phyloP scores from a whole-genome alignment of 2,888 invertebrate species.

The Perizoma affinitatum region DNA sequence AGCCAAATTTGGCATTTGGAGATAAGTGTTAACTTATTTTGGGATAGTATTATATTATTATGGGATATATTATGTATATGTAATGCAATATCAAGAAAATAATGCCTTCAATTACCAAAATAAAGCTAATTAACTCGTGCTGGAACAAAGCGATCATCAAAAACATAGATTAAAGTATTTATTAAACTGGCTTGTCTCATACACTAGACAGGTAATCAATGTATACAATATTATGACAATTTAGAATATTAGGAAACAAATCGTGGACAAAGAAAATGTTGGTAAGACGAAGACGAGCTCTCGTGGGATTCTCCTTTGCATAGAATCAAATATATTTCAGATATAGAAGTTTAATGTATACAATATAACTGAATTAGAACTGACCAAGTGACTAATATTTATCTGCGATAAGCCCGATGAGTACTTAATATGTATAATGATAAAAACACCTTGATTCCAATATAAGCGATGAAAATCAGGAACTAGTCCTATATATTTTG shows the following conservation, averaged over 20 bases:
- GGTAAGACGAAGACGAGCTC: neutral
- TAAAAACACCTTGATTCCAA: constrained; percentile 10
- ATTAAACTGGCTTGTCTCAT: constrained; percentile 2
- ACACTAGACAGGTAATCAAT: neutral
- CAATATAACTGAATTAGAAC: too few species aligned
- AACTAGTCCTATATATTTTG: constrained; percentile 10
- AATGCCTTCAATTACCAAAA: too few species aligned
- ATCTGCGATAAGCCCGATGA: neutral
- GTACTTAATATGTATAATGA: constrained; percentile 5
- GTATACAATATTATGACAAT: constrained; percentile 2
- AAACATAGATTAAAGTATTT: constrained; percentile 2
- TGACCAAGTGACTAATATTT: too few species aligned
- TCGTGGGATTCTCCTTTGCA: neutral
- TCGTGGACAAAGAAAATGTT: neutral
- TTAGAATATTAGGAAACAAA: constrained; percentile 18
- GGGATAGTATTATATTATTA: too few species aligned
- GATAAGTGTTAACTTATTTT: too few species aligned
- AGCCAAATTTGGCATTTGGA: too few species aligned
- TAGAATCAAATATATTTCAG: too few species aligned
- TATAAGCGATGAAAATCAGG: constrained; percentile 8
- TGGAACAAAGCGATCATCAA: too few species aligned
- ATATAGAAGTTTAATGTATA: too few species aligned
- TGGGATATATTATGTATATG: too few species aligned
- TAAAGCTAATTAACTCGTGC: too few species aligned
- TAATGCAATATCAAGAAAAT: too few species aligned